Base-by-base conservation (phyloP, 2,797 vertebrate species). In the Ambastaia sidthimunki region DNA sequence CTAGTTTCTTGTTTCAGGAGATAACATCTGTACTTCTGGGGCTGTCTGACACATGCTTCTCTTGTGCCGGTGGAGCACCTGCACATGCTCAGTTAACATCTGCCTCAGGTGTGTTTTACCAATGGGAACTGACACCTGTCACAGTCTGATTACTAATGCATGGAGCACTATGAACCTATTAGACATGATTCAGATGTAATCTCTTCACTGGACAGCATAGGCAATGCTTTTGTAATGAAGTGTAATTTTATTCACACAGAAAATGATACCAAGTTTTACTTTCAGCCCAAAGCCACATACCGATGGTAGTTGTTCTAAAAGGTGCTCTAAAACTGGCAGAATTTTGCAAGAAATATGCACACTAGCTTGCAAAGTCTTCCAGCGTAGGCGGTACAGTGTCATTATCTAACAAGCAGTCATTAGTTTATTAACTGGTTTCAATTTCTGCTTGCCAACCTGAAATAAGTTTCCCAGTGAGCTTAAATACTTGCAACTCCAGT, bases 71-170 rank as follows among this genome's bases (percentile, higher is more conserved):
- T 57, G 37, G 2, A 71, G 62, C 60, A 72, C 60, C 62, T 72
- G 69, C 60, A 76, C 68, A 54, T 52, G 44, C 70, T 74, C 71
- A 57, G 71, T 78, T 9, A 11, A 70, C 75, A 78, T 70, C 57
- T 78, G 71, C 65, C 47, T 78, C 76, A 78, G 81, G 50, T 78
- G 71, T 54, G 52, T 11, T 50, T 52, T 69, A 47, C 55, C 23
- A 16, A 62, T 37, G 71, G 55, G 48, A 81, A 54, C 59, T 66
- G 69, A 59, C 59, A 65, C 59, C 62, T 73, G 68, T 59, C 70
- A 34, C 10, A n/a, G 0, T 21, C 63, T 23, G 41, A 71, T 63
- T 41, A 6, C 74, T 80, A 31, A 71, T 57, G n/a, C 52, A 55
- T 21, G 18, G 11, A 19, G 4, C 7, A 1, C 16, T 23, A 12